Percentiles rank a stretch among this genome's conserved stretches.
These are phyloP conservation scores for Altica lythri DNA, from an alignment of 2,888 invertebrate species.

Conservation along the genomic window DNA sequence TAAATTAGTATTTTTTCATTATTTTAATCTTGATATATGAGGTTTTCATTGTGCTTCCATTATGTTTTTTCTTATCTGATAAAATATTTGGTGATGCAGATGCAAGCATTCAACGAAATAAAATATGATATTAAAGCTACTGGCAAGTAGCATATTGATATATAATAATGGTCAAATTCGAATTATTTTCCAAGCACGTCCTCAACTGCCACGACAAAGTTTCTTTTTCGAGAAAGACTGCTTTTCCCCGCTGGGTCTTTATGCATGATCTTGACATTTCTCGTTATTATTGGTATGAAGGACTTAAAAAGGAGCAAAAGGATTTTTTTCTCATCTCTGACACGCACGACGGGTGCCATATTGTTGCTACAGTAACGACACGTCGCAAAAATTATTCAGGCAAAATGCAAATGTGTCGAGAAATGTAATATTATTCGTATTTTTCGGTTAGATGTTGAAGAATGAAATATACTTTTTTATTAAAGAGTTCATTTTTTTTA, in stretches of 20 bases:
- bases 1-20: too few species aligned
- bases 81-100: too few species aligned
- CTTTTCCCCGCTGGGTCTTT: constrained; percentile 13
- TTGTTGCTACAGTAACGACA: constrained; percentile 17
- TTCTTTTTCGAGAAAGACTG: constrained; percentile 7
- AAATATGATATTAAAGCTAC: too few species aligned
- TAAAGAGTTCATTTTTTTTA: too few species aligned
- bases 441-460: too few species aligned
- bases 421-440: too few species aligned
- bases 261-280: constrained; percentile 16
- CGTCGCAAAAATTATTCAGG: background rate
- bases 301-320: constrained; percentile 12
- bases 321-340: constrained; percentile 10
- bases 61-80: too few species aligned
- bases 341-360: constrained; percentile 18
- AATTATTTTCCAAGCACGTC: constrained; percentile 7
- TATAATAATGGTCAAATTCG: constrained; percentile 3
- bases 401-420: background rate
- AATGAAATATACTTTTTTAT: too few species aligned
- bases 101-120: too few species aligned
- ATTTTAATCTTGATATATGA: too few species aligned
- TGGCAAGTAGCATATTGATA: background rate
- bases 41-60: too few species aligned
- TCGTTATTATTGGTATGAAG: constrained; percentile 14
- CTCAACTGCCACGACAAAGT: constrained; percentile 1